Base-by-base conservation (phyloP, 2,888 invertebrate species). In the Nemotelus pantherinus region DNA sequence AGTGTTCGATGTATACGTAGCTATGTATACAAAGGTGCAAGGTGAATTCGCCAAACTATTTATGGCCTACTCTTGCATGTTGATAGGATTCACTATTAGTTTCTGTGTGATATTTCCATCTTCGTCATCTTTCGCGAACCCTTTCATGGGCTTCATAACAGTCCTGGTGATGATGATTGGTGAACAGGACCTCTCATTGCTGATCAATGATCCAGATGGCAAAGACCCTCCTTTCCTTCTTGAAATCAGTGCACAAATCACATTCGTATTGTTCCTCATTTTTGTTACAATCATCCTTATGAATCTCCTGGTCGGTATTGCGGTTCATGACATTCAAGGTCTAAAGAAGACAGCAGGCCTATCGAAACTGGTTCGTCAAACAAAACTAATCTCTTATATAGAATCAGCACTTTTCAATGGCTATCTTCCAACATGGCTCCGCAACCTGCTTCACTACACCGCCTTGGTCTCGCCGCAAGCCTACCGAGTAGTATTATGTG, bases 111-210 rank as follows among this genome's bases (percentile, higher is more conserved):
- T 95, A 84, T 95, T 95, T 85, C 95, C 95, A 0, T 92, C 93
- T 80, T 93, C 93, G 0, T 92, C 93, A 10, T 93, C 93, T 0
- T 95, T 95, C 84, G 92, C 93, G 9, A 94, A 94, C 86, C 95
- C 95, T 0, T 93, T 95, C 81, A 94, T 94, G 87, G 94, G 94
- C 6, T 91, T 95, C 80, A 94, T 95, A 78, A 94, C 95, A 2
- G 94, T 95, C 3, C 85, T 95, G 78, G 95, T 94, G 0, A 95
- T 95, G 95, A 95, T 95, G 95, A 95, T 94, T 5, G 95, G 95
- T 0, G 95, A 95, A 85, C 88, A 95, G 82, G 94, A 93, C 84
- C 89, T 95, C 79, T 93, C 94, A 84, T 88, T 94, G 77, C 86
- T 94, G 67, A 90, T 94, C 68, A 93, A 93, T 82, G 93, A 93